These are phyloP conservation scores for Brenthis daphne DNA, from an alignment of 2,888 invertebrate genomes.

Conservation along the genomic window DNA sequence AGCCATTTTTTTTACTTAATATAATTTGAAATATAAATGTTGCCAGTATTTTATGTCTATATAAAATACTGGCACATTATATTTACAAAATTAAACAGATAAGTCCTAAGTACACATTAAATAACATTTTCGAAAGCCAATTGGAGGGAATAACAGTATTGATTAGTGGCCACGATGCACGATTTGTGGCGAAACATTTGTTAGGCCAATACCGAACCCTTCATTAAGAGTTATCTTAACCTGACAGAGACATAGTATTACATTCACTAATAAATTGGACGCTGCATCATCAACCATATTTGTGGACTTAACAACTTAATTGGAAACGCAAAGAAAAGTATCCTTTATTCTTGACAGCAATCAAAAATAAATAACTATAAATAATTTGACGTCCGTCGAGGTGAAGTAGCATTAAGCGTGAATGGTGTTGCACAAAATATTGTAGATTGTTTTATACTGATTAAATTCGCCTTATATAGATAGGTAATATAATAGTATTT, in stretches of 20 bases:
- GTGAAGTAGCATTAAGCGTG: no score
- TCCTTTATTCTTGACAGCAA: background rate
- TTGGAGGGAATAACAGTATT: conserved; percentile 33
- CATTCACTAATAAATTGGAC: conserved; percentile 30
- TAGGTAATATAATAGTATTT: no score
- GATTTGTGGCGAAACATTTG: conserved; percentile 39
- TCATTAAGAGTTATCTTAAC: conserved; percentile 38
- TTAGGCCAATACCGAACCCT: conserved; percentile 34
- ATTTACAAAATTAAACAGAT: conserved; percentile 13
- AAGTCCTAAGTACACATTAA: conserved; percentile 19
- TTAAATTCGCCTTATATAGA: no score
- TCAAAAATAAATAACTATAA: conserved; percentile 3
- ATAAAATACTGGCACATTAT: background rate
- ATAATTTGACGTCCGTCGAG: background rate
- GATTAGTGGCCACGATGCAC: conserved; percentile 35
- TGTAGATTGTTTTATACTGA: no score
- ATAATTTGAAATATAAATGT: no score
- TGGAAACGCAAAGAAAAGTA: background rate
- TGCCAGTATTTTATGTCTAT: no score
- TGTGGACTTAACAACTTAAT: conserved; percentile 22
- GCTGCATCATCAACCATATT: conserved; percentile 29
- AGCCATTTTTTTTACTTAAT: no score
- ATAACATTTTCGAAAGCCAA: conserved; percentile 28
- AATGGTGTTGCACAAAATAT: no score
- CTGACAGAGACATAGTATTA: conserved; percentile 38